These are phyloP conservation scores for Cactoblastis cactorum DNA, from an alignment of 2,888 invertebrate species.

Conservation along the genomic window DNA sequence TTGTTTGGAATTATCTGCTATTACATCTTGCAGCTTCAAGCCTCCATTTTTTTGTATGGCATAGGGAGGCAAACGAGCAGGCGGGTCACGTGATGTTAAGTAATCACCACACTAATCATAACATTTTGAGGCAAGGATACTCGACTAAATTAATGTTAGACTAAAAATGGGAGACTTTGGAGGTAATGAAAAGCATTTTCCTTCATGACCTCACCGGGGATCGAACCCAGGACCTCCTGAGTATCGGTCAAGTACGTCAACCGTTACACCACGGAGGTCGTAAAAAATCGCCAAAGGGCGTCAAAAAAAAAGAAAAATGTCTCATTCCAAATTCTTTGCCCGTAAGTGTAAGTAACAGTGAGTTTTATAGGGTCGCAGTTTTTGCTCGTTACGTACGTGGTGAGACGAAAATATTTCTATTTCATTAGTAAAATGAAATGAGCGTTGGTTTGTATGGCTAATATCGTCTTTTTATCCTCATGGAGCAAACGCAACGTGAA, in stretches of 20 bases:
- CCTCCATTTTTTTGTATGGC: too few relatives aligned
- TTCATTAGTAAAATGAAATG: slow-evolving; percentile 6
- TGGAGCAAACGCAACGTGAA: background rate
- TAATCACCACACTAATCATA: too few relatives aligned
- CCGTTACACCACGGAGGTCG: too few relatives aligned
- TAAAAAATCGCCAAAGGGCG: too few relatives aligned
- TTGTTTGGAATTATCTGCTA: background rate
- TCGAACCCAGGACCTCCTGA: too few relatives aligned
- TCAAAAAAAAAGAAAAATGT: background rate
- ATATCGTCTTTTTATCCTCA: background rate
- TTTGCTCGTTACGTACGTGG: background rate
- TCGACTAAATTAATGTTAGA: background rate
- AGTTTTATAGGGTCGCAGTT: background rate
- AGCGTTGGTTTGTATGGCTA: background rate
- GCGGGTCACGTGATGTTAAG: too few relatives aligned
- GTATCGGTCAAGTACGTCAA: too few relatives aligned
- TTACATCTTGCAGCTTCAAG: background rate
- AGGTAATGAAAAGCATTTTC: too few relatives aligned
- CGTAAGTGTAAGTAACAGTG: background rate
- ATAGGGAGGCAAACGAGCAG: too few relatives aligned
- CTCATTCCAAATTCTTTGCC: background rate
- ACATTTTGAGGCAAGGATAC: background rate
- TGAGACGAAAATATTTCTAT: slow-evolving; percentile 3
- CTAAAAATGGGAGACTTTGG: too few relatives aligned
- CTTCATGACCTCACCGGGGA: too few relatives aligned